Evolutionary conservation across 2,797 vertebrate species (phyloP).

Genomic region (Pseudotriccus pelzelni): DNA sequence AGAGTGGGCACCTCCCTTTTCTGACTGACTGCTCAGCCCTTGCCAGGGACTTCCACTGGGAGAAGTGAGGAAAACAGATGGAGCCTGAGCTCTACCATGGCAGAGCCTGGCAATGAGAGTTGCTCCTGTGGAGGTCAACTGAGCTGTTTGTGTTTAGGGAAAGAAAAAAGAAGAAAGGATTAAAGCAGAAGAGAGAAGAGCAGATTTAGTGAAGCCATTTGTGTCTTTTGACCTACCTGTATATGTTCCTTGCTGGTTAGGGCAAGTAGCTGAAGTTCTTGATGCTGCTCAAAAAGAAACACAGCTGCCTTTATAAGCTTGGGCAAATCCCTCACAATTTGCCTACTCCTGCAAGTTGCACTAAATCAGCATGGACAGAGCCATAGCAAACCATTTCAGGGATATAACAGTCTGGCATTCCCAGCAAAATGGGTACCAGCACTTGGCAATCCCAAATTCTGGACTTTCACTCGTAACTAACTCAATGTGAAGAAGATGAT

Average conservation of each 20-base stretch:
- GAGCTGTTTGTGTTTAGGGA: background rate
- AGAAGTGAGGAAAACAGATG: background rate
- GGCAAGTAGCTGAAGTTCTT: background rate
- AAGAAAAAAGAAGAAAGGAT: background rate
- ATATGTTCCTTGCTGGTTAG: background rate
- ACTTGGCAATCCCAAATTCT: background rate
- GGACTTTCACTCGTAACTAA: background rate
- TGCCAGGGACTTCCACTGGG: rapidly evolving
- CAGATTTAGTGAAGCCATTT: background rate
- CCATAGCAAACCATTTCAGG: background rate
- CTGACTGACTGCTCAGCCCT: background rate
- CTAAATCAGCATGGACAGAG: background rate
- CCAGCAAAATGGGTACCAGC: background rate
- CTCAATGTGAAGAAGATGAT: background rate
- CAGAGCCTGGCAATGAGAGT: rapidly evolving
- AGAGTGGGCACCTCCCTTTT: background rate
- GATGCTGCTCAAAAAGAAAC: background rate
- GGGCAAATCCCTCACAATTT: background rate
- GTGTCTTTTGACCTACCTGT: background rate
- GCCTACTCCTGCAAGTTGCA: background rate
- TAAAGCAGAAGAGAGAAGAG: background rate
- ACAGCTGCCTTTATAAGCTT: background rate
- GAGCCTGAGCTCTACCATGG: background rate
- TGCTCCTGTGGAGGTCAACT: background rate
- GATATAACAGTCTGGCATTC: background rate